Conservation (phyloP, 2,888 invertebrate species). For the Phortica okadai region DNA sequence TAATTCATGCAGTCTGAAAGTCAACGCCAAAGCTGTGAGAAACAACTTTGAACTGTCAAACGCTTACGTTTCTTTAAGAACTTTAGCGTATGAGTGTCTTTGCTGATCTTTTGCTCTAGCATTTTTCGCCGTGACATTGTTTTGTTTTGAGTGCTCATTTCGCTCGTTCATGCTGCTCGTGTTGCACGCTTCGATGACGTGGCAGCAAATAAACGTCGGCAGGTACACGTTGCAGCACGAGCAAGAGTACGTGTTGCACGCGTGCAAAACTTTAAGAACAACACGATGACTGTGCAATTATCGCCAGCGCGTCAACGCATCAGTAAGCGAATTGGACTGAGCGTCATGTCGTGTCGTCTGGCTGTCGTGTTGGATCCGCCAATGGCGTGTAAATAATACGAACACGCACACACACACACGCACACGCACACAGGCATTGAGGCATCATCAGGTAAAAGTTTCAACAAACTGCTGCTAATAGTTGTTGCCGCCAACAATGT, state of each 20-base stretch:
- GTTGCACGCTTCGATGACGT: not conserved
- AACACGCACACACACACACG: constrained; percentile 30
- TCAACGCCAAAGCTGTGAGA: not conserved
- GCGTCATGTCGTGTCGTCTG: constrained; percentile 38
- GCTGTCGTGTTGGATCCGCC: constrained; percentile 47
- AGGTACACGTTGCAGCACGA: constrained; percentile 48
- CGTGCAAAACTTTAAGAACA: constrained; percentile 54
- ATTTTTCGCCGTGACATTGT: not conserved
- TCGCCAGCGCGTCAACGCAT: constrained; percentile 30
- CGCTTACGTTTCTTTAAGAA: not conserved
- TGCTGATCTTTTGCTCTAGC: constrained; percentile 9
- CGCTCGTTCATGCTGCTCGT: constrained; percentile 4
- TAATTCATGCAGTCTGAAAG: not conserved
- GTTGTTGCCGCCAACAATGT: constrained; percentile 10
- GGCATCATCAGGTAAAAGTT: not conserved
- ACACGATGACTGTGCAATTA: constrained; percentile 65
- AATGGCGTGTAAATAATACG: constrained; percentile 64
- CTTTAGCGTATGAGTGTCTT: not conserved
- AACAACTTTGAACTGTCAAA: constrained; percentile 22
- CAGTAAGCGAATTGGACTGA: no score
- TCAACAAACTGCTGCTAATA: not conserved
- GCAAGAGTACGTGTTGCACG: constrained; percentile 51
- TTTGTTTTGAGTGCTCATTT: not conserved
- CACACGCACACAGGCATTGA: not conserved
- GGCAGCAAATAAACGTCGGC: not conserved